A percentile compares a stretch with the other conserved stretches of the same genome.
These are phyloP conservation scores for Caenorhabditis japonica DNA, from an alignment of 2,888 invertebrate genomes.

Conservation along the genomic window DNA sequence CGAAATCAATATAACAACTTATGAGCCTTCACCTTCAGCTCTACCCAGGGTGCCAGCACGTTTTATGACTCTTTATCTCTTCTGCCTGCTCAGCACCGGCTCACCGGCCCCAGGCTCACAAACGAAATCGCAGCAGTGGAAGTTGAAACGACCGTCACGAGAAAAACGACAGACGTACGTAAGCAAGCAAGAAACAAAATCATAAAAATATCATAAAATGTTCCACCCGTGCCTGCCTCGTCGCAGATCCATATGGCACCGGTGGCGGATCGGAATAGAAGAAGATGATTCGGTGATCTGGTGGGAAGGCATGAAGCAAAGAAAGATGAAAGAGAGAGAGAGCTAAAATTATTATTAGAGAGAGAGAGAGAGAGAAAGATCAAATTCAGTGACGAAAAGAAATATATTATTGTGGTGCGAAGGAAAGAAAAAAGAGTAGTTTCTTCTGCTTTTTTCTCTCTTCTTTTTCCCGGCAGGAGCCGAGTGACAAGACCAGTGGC, in stretches of 20 bases:
- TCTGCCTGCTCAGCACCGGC: slow-evolving; percentile 8
- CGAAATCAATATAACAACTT: slow-evolving; percentile 26
- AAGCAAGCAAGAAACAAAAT: slow-evolving; percentile 12
- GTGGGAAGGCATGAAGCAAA: too few species aligned
- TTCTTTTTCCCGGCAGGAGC: slow-evolving; percentile 13
- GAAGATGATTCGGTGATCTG: slow-evolving; percentile 26
- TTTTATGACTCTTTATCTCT: slow-evolving; percentile 54
- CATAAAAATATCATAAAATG: slow-evolving; percentile 46
- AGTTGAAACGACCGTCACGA: too few species aligned
- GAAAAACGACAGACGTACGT: too few species aligned
- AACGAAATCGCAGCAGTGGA: slow-evolving; percentile 29
- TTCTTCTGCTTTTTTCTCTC: slow-evolving; percentile 11
- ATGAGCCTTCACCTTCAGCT: slow-evolving; percentile 14
- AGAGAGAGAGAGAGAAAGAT: slow-evolving; percentile 17
- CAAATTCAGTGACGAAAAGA: slow-evolving; percentile 35
- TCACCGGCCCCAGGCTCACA: neutral
- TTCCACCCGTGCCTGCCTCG: neutral
- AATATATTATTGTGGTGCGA: too few species aligned
- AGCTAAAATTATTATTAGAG: slow-evolving; percentile 2
- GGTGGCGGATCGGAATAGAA: slow-evolving; percentile 20
- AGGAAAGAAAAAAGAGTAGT: too few species aligned
- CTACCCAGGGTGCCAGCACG: slow-evolving; percentile 3
- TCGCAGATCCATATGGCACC: slow-evolving; percentile 32
- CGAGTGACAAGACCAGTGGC: slow-evolving; percentile 48
- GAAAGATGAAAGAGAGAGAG: slow-evolving; percentile 45